A percentile compares a stretch with the other conserved stretches of the same genome.
Conservation (phyloP, 2,797 vertebrate species). For the Aselliscus stoliczkanus region DNA sequence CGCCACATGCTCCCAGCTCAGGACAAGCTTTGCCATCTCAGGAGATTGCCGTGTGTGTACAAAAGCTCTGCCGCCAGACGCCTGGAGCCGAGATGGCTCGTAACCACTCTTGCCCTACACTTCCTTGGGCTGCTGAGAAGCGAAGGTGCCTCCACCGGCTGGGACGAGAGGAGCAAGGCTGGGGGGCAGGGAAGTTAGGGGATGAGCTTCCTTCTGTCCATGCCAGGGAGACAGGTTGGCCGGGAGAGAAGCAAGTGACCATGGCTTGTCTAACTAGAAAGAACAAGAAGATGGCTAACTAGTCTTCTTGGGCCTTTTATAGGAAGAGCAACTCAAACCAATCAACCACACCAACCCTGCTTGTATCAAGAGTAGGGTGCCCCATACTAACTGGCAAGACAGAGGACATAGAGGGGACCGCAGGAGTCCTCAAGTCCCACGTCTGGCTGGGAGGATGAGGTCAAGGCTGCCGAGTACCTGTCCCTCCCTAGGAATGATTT, state of each 20-base stretch:
- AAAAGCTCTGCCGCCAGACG: neutral
- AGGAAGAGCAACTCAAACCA: neutral
- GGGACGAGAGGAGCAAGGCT: neutral
- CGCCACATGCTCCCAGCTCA: neutral
- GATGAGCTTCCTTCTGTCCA: neutral
- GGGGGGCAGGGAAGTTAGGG: neutral
- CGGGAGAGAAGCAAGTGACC: neutral
- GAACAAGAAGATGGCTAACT: neutral
- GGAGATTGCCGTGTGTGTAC: slow-evolving; percentile 37
- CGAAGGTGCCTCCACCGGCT: neutral
- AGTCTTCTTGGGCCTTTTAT: neutral
- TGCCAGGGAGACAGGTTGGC: fast-evolving
- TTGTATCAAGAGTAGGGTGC: fast-evolving
- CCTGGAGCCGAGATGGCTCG: neutral
- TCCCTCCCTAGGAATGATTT: neutral
- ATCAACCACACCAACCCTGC: neutral
- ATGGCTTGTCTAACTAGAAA: fast-evolving
- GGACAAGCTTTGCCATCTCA: neutral
- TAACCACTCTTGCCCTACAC: neutral
- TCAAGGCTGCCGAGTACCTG: neutral
- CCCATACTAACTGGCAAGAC: neutral
- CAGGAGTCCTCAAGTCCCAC: no score
- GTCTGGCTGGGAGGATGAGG: neutral
- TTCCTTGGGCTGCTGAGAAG: fast-evolving
- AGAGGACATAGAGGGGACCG: neutral